These are phyloP conservation scores for Notocelia uddmanniana DNA, from an alignment of 2,888 invertebrate species.

Conservation along the genomic window DNA sequence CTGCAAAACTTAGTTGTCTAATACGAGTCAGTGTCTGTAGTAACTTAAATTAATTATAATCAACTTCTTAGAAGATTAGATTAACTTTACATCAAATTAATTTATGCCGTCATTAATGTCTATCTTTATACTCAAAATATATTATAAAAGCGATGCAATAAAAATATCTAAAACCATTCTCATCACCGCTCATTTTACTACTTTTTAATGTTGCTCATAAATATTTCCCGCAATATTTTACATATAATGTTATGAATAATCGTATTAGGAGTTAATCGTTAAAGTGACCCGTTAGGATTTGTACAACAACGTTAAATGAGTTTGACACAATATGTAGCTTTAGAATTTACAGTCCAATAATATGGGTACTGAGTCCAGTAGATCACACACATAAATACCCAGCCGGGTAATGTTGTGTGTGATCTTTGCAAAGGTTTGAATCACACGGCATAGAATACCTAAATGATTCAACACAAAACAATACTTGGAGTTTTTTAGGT, in stretches of 20 bases:
- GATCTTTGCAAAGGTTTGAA: not conserved
- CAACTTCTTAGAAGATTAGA: not conserved
- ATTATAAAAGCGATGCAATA: slow-evolving; percentile 55
- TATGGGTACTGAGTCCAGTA: too few species aligned
- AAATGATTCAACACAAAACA: too few species aligned
- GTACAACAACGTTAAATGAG: slow-evolving; percentile 53
- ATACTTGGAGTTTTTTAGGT: too few species aligned
- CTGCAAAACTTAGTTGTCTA: not conserved
- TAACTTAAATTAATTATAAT: not conserved
- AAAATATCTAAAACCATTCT: slow-evolving; percentile 59
- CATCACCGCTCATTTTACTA: slow-evolving; percentile 55
- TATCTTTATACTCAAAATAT: slow-evolving; percentile 57
- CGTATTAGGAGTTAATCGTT: slow-evolving; percentile 65
- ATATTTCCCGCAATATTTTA: slow-evolving; percentile 59
- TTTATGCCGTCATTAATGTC: slow-evolving; percentile 52
- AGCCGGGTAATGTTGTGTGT: not conserved
- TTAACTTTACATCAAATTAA: slow-evolving; percentile 25
- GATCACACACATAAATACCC: too few species aligned
- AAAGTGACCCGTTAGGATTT: slow-evolving; percentile 56
- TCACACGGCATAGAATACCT: too few species aligned
- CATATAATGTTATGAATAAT: slow-evolving; percentile 62
- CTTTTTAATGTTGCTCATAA: slow-evolving; percentile 65
- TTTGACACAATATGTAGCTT: slow-evolving; percentile 46
- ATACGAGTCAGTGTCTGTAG: too few species aligned
- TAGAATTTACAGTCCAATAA: slow-evolving; percentile 17